A percentile compares a stretch with the other conserved stretches of the same genome.
Conservation (phyloP, 2,888 invertebrate genomes). For the Zelleria hepariella region DNA sequence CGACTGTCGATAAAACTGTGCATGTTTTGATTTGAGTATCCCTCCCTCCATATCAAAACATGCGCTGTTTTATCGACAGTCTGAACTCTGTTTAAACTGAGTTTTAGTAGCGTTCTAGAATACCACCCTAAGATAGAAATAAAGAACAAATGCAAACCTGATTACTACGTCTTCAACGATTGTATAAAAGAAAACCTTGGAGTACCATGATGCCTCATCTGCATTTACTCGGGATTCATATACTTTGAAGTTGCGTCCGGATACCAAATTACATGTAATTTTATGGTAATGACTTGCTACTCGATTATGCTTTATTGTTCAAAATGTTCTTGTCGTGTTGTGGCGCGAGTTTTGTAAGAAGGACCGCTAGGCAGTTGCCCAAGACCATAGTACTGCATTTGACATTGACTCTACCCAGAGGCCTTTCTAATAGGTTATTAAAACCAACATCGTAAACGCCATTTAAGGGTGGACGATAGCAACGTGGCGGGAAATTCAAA, state of each 20-base stretch:
- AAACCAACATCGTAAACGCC: not conserved
- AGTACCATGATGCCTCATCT: not conserved
- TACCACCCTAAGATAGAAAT: too few relatives aligned
- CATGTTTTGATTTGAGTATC: too few relatives aligned
- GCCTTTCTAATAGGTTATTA: constrained; percentile 23
- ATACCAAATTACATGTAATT: constrained; percentile 19
- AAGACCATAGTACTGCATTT: not conserved
- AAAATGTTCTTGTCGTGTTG: not conserved
- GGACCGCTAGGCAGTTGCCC: not conserved
- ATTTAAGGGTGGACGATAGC: too few relatives aligned
- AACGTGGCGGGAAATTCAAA: too few relatives aligned
- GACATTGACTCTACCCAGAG: constrained; percentile 16
- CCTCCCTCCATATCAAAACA: too few relatives aligned
- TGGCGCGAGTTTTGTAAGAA: not conserved
- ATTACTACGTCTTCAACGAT: too few relatives aligned
- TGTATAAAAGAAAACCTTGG: not conserved
- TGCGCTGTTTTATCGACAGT: too few relatives aligned
- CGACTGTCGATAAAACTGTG: too few relatives aligned
- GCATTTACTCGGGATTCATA: not conserved
- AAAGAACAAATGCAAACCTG: too few relatives aligned
- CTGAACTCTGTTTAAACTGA: too few relatives aligned
- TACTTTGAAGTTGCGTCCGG: not conserved
- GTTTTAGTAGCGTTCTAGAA: not conserved
- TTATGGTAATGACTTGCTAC: not conserved
- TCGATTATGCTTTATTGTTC: not conserved